Conservation (phyloP, 2,888 invertebrate genomes). For the Cheilosia urbana region DNA sequence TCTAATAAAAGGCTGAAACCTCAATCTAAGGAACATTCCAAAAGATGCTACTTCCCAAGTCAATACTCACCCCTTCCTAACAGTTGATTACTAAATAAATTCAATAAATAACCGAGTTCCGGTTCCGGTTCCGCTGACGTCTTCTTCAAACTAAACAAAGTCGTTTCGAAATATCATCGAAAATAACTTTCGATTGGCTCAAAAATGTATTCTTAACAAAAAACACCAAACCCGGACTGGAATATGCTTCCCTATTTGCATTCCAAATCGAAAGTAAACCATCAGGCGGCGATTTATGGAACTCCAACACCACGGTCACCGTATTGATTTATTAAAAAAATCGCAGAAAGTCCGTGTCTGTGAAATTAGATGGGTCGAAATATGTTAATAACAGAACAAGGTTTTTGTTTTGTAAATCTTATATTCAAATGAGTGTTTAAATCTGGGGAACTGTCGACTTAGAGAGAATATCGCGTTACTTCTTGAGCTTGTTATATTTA, state of each 20-base stretch:
- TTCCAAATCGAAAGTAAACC: slow-evolving; percentile 39
- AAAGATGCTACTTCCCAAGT: too few species aligned
- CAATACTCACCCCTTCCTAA: too few species aligned
- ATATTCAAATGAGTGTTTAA: neutral
- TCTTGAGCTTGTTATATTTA: neutral
- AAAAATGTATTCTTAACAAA: neutral
- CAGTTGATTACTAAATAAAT: neutral
- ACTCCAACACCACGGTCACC: neutral
- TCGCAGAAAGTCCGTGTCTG: neutral
- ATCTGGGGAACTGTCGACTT: neutral
- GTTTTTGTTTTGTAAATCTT: neutral
- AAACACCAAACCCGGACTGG: neutral
- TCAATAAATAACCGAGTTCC: neutral
- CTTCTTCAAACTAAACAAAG: neutral
- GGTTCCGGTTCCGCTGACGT: neutral
- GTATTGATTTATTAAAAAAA: neutral
- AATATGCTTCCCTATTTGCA: slow-evolving; percentile 1
- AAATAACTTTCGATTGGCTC: slow-evolving; percentile 34
- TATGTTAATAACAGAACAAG: neutral
- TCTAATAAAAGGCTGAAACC: neutral
- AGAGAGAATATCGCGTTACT: neutral
- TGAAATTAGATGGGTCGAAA: neutral
- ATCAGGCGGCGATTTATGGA: neutral
- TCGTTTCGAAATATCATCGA: neutral
- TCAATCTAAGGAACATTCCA: neutral